Evolutionary conservation across 1,140 invertebrate genomes (phyloP), one percentile per base, ranked within the genome.

Genomic region (Hyposmocoma kahamanoa): DNA sequence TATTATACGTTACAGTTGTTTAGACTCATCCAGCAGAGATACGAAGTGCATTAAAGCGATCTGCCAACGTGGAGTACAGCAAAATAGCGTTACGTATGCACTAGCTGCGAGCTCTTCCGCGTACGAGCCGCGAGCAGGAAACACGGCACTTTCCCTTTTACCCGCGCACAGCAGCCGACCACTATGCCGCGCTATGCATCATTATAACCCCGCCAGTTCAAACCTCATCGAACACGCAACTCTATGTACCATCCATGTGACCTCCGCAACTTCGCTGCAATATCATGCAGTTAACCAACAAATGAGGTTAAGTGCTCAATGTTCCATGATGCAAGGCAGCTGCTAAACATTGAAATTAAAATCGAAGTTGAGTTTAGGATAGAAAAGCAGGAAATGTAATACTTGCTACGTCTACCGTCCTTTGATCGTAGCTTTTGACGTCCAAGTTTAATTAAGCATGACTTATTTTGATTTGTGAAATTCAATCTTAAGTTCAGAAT

Each of bases 131-230:
- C 78, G 81, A 84, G 72, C 69, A n/a, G n/a, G n/a, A n/a, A n/a
- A n/a, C n/a, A 28, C 60, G 50, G 58, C 71, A 84, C 81, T 84
- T 84, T 84, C 81, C 76, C 81, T 84, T 84, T 84, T 81, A 75
- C 81, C 76, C 62, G 69, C 60, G 72, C 76, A 69, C 80, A 81
- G 76, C 80, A 82, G 78, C 76, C 79, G 64, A 70, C 61, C 66
- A 62, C 63, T n/a, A n/a, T n/a, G n/a, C n/a, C n/a, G n/a, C n/a
- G 58, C 62, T 70, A 72, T 75, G 69, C 66, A 80, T 67, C 67
- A 63, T 44, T 71, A 72, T 75, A 71, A 76, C 52, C 65, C 73
- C 52, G 60, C 74, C 59, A 60, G 56, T 59, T 18, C 26, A 47
- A 49, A 42, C 18, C 24, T 47, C 53, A 55, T 61, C 59, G 47